Percentiles rank a stretch among this genome's conserved stretches.
phyloP scores from a whole-genome alignment of 1,140 invertebrate genomes.

The Chironomus tepperi region DNA sequence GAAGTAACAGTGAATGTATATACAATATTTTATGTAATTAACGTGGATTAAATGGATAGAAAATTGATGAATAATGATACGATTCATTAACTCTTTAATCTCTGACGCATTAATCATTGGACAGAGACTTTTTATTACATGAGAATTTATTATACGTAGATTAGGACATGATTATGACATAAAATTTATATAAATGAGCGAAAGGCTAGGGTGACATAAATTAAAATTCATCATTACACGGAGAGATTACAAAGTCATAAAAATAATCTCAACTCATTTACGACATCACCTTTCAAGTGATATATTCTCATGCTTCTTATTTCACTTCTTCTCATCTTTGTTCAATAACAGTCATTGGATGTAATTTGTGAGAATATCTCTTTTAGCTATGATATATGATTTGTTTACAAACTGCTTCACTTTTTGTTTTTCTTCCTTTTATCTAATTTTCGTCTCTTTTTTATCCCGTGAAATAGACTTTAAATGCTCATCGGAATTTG shows the following conservation, averaged over 20 bases:
- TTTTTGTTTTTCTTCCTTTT: background rate
- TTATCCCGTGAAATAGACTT: too few species aligned
- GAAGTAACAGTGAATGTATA: background rate
- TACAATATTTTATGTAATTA: background rate
- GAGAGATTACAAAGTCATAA: slow-evolving; percentile 21
- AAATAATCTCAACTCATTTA: slow-evolving; percentile 18
- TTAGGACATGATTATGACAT: background rate
- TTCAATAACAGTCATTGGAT: background rate
- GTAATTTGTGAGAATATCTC: background rate
- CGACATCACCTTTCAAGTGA: background rate
- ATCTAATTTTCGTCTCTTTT: too few species aligned
- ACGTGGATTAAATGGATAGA: background rate
- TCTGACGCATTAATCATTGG: background rate
- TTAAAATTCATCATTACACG: background rate
- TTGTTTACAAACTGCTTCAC: slow-evolving; percentile 19
- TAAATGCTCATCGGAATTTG: background rate
- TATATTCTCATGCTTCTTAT: background rate
- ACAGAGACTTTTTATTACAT: background rate
- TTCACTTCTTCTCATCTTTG: background rate
- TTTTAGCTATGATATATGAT: slow-evolving; percentile 24
- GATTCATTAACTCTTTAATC: background rate
- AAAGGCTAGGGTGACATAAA: background rate
- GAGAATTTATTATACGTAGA: background rate
- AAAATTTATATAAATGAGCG: background rate
- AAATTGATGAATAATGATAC: slow-evolving; percentile 12